Evolutionary conservation across 2,797 vertebrate species (phyloP).

Genomic region (Bothrops alternatus): DNA sequence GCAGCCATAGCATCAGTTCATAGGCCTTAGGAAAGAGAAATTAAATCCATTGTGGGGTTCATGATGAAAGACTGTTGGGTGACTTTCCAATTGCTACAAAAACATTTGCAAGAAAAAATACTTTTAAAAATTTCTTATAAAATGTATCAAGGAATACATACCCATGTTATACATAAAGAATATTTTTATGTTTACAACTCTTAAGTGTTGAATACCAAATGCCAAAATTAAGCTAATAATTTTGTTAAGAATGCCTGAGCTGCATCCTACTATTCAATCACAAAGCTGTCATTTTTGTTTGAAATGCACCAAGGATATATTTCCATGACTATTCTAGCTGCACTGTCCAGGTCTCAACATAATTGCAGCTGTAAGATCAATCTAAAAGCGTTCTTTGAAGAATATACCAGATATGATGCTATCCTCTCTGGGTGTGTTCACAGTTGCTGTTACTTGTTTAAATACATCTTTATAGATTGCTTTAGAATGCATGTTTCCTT

Average conservation of each 20-base stretch:
- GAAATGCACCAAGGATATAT: constrained; percentile 32
- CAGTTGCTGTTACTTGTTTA: not conserved
- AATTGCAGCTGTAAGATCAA: constrained; percentile 15
- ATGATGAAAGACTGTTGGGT: too few relatives aligned
- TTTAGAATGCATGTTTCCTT: not conserved
- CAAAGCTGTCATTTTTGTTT: constrained; percentile 53
- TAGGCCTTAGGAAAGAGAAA: too few relatives aligned
- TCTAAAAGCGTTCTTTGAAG: constrained; percentile 6
- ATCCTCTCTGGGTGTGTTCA: not conserved
- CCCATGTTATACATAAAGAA: not conserved
- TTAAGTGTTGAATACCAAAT: not conserved
- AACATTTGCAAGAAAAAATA: not conserved
- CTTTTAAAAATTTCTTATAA: not conserved
- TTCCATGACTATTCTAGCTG: constrained; percentile 27
- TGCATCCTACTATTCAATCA: constrained; percentile 35
- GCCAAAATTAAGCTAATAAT: constrained; percentile 23
- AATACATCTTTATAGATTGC: constrained; percentile 1
- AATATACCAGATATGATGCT: not conserved
- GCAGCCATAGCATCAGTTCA: too few relatives aligned
- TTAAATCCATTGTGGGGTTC: too few relatives aligned
- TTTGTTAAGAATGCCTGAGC: constrained; percentile 12
- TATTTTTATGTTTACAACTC: not conserved
- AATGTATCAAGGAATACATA: not conserved
- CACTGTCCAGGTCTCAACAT: constrained; percentile 8
- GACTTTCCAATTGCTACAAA: not conserved